Conservation (phyloP, 2,888 invertebrate species). For the Aphodius sticticus region DNA sequence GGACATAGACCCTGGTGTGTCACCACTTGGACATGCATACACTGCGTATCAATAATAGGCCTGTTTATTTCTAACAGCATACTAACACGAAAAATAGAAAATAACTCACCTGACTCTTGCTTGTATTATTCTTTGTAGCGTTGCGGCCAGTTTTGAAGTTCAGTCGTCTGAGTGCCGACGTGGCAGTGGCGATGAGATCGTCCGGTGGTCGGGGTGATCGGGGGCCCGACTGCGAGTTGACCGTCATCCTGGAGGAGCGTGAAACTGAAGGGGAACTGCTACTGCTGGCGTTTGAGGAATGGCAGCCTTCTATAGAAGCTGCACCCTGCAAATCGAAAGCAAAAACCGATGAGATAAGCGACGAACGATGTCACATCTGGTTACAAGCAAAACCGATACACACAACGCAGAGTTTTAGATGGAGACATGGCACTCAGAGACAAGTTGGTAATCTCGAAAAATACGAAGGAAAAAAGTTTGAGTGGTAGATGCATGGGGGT, state of each 20-base stretch:
- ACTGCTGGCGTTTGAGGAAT: conserved; percentile 51
- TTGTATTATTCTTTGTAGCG: conserved; percentile 54
- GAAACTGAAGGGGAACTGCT: conserved; percentile 57
- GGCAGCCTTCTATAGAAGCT: conserved; percentile 47
- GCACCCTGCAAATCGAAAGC: conserved; percentile 42
- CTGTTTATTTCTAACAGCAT: no score
- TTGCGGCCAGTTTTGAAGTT: conserved; percentile 72
- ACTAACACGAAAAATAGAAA: background rate
- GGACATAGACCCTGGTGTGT: no score
- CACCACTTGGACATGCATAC: no score
- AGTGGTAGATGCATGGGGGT: no score
- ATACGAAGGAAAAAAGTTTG: no score
- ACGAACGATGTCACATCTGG: background rate
- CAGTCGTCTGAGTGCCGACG: conserved; percentile 69
- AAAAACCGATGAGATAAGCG: conserved; percentile 16
- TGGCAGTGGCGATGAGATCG: conserved; percentile 64
- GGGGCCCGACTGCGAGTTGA: conserved; percentile 62
- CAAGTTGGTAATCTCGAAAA: no score
- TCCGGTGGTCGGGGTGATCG: conserved; percentile 58
- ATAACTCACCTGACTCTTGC: conserved; percentile 43
- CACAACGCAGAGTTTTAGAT: background rate
- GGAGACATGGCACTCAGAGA: no score
- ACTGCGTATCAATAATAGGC: no score
- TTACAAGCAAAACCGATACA: background rate
- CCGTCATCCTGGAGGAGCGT: conserved; percentile 63